phyloP scores from a whole-genome alignment of 2,888 invertebrate species.

The Cheilosia vernalis region DNA sequence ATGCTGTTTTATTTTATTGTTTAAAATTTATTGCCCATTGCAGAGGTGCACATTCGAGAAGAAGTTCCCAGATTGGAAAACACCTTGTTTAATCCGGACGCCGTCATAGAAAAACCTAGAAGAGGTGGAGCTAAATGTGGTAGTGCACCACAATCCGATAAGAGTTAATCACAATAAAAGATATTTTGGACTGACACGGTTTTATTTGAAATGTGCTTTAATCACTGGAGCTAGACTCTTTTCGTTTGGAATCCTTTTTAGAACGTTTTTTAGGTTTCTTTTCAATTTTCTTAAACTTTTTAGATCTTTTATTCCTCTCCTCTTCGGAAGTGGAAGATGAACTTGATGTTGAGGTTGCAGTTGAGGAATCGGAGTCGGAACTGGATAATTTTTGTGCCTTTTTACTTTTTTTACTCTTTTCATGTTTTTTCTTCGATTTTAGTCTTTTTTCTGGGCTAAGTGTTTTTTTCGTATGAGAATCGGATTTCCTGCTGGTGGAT shows the following conservation, averaged over 20 bases:
- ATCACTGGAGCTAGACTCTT: slow-evolving; percentile 57
- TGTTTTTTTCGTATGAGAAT: neutral
- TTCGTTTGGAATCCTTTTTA: slow-evolving; percentile 74
- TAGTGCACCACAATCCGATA: slow-evolving; percentile 48
- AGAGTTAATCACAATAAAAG: slow-evolving; percentile 31
- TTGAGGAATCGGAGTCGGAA: slow-evolving; percentile 56
- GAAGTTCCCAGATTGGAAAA: slow-evolving; percentile 85
- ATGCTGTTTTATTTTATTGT: neutral
- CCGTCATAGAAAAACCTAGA: slow-evolving; percentile 81
- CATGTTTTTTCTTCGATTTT: slow-evolving; percentile 37
- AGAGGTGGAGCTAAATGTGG: slow-evolving; percentile 77
- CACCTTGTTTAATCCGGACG: slow-evolving; percentile 86
- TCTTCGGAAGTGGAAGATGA: slow-evolving; percentile 77
- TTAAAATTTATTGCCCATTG: neutral
- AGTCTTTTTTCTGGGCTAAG: neutral
- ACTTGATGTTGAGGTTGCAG: slow-evolving; percentile 43
- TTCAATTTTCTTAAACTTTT: slow-evolving; percentile 76
- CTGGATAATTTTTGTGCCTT: slow-evolving; percentile 70
- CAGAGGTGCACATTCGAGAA: slow-evolving; percentile 80
- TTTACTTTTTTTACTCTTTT: slow-evolving; percentile 64
- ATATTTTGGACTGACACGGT: neutral
- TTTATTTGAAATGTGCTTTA: slow-evolving; percentile 6
- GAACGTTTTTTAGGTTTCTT: slow-evolving; percentile 42
- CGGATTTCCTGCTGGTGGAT: neutral
- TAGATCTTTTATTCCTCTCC: slow-evolving; percentile 70